phyloP scores from a whole-genome alignment of 2,888 invertebrate genomes.

The Perdita meconis region DNA sequence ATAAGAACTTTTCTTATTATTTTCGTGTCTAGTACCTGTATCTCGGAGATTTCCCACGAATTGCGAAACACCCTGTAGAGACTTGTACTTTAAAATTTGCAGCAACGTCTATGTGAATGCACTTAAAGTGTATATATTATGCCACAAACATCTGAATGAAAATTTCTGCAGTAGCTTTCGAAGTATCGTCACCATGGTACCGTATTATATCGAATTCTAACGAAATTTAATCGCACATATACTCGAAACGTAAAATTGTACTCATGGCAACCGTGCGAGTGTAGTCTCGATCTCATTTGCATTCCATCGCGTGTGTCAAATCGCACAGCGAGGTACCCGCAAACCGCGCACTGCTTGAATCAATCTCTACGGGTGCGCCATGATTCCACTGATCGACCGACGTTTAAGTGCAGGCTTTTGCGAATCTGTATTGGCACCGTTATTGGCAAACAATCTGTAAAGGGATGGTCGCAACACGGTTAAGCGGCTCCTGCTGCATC shows the following conservation, averaged over 20 bases:
- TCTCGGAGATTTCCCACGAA: too few species aligned
- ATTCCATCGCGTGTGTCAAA: conserved; percentile 13
- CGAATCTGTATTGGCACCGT: conserved; percentile 34
- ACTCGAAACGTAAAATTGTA: conserved; percentile 16
- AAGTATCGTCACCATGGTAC: background rate
- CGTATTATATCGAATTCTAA: conserved; percentile 3
- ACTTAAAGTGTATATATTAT: too few species aligned
- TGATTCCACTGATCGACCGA: conserved; percentile 26
- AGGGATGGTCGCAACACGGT: conserved; percentile 12
- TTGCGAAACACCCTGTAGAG: too few species aligned
- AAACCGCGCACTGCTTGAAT: conserved; percentile 63
- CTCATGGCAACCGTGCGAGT: conserved; percentile 29
- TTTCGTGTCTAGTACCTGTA: too few species aligned
- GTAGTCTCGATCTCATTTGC: conserved; percentile 41
- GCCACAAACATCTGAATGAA: too few species aligned
- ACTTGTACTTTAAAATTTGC: too few species aligned
- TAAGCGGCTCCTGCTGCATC: conserved; percentile 10
- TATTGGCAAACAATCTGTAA: background rate
- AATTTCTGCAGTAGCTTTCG: background rate
- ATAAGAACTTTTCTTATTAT: too few species aligned
- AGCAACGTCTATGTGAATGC: too few species aligned
- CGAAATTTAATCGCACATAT: conserved; percentile 31
- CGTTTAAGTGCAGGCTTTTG: background rate
- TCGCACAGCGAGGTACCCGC: conserved; percentile 75
- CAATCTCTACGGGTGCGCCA: conserved; percentile 57